A percentile compares a stretch with the other conserved stretches of the same genome.
Conservation (phyloP, 23 tunicate genomes). For the Corella eumyota region DNA sequence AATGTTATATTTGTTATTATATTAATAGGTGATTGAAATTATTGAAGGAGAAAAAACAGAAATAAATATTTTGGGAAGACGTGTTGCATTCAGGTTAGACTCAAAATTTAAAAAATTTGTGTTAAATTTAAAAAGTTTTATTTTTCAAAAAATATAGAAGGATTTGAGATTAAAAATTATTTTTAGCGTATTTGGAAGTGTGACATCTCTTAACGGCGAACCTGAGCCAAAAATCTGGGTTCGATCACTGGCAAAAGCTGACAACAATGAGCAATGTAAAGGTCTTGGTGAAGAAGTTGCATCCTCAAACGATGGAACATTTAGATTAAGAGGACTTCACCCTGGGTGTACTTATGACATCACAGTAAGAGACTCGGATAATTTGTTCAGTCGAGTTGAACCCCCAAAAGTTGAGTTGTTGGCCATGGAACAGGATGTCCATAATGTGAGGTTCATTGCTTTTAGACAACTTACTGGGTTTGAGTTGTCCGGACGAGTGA, state of each 20-base stretch:
- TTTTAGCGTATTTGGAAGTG: too few species aligned
- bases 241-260: conserved; percentile 26
- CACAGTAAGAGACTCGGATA: conserved; percentile 23
- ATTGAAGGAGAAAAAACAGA: conserved; percentile 57
- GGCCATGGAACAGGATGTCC: conserved; percentile 23
- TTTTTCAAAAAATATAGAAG: neutral
- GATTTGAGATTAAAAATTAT: neutral
- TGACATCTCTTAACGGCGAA: conserved; percentile 75
- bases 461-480: conserved; percentile 52
- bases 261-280: neutral
- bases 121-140: neutral
- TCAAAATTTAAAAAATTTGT: too few species aligned
- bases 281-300: conserved; percentile 32
- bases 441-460: conserved; percentile 43
- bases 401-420: conserved; percentile 21
- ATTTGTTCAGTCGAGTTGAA: conserved; percentile 36
- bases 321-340: conserved; percentile 51
- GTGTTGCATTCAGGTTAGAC: conserved; percentile 77
- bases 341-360: conserved; percentile 64
- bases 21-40: conserved; percentile 53
- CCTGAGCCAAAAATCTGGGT: conserved; percentile 43
- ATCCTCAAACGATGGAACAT: conserved; percentile 46
- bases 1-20: conserved; percentile 1
- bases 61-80: conserved; percentile 44
- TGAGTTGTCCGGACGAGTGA: conserved; percentile 58